These are phyloP conservation scores for Aurelia sp. DNA, from an alignment of 30 jellyfish, hydroid and myxozoan species.

Conservation along the genomic window DNA sequence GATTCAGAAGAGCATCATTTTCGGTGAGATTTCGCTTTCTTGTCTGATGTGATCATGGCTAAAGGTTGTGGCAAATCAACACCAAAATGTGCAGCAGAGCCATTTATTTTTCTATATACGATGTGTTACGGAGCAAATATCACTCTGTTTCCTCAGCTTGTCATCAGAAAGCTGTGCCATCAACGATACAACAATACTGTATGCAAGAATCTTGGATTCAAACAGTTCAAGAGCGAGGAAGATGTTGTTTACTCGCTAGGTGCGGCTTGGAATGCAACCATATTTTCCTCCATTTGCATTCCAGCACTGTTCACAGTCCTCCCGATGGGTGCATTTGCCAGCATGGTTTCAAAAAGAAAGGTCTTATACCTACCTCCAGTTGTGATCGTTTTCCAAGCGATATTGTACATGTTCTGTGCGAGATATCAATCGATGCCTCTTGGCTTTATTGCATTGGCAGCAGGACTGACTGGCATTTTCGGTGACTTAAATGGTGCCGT, in stretches of 20 bases:
- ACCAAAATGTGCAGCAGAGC: conserved; percentile 16
- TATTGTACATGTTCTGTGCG: conserved; percentile 34
- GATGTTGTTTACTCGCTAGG: conserved; percentile 18
- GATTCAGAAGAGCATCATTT: too few relatives aligned
- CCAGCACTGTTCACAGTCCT: conserved; percentile 48
- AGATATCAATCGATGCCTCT: background rate
- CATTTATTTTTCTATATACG: conserved; percentile 35
- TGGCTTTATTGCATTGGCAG: conserved; percentile 35
- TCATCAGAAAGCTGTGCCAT: conserved; percentile 39
- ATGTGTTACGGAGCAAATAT: conserved; percentile 29
- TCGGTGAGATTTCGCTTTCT: too few relatives aligned
- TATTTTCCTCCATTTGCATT: conserved; percentile 3
- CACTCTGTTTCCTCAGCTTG: conserved; percentile 43
- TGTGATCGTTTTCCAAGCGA: conserved; percentile 16
- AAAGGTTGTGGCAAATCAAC: too few relatives aligned
- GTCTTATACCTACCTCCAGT: conserved; percentile 20
- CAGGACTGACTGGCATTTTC: conserved; percentile 25
- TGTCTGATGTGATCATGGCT: too few relatives aligned
- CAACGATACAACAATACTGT: conserved; percentile 18
- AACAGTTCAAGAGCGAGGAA: conserved; percentile 6
- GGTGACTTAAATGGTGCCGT: conserved; percentile 61
- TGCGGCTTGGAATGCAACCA: conserved; percentile 46
- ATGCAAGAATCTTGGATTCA: conserved; percentile 18
- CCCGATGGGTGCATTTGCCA: conserved; percentile 46
- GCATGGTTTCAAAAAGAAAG: conserved; percentile 17